Conservation (phyloP, 2,888 invertebrate genomes). For the Campoplex capitator region DNA sequence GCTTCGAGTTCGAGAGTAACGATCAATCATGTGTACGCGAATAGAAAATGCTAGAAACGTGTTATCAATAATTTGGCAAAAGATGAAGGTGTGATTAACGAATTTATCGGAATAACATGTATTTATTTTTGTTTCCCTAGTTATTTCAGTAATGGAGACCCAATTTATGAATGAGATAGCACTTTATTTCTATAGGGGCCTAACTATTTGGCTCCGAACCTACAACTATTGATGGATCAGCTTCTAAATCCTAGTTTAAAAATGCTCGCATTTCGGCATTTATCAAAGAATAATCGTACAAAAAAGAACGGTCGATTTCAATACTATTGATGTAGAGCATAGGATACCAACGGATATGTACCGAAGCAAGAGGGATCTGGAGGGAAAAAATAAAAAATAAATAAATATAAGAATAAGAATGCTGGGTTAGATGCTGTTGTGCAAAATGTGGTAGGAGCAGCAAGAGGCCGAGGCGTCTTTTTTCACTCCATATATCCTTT, state of each 20-base stretch:
- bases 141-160: not conserved
- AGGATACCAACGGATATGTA: not conserved
- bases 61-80: not conserved
- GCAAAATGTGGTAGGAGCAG: slow-evolving; percentile 3
- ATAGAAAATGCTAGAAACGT: not conserved
- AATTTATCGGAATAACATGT: not conserved
- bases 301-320: not conserved
- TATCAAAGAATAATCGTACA: not conserved
- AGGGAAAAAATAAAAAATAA: not conserved
- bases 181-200: no score
- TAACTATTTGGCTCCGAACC: not conserved
- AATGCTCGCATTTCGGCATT: not conserved
- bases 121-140: not conserved
- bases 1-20: slow-evolving; percentile 39
- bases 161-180: not conserved
- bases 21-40: not conserved
- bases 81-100: not conserved
- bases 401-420: slow-evolving; percentile 31
- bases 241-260: not conserved
- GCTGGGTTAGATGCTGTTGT: not conserved
- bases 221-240: not conserved
- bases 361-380: not conserved
- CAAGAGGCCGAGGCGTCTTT: slow-evolving; percentile 47
- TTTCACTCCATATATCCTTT: slow-evolving; percentile 34
- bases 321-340: slow-evolving; percentile 6